Percentiles rank a stretch among this genome's conserved stretches.
phyloP scores from a whole-genome alignment of 2,888 invertebrate species.

The Xestoiulus laeticollis region DNA sequence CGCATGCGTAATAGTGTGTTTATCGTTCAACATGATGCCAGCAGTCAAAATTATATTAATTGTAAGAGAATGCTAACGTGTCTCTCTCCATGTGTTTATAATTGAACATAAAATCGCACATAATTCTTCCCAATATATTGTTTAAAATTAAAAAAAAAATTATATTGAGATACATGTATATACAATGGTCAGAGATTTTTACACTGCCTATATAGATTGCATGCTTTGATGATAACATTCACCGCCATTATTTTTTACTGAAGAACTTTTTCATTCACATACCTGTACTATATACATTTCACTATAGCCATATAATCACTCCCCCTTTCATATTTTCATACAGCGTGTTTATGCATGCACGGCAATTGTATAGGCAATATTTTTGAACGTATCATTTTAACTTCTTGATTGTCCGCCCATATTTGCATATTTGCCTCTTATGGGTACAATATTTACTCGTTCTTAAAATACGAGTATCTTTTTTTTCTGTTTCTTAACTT shows the following conservation, averaged over 20 bases:
- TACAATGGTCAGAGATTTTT: not conserved
- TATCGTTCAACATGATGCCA: no score
- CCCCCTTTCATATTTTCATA: not conserved
- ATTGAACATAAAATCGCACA: no score
- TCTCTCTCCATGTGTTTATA: no score
- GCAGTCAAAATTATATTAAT: no score
- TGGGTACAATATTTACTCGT: not conserved
- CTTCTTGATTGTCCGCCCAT: not conserved
- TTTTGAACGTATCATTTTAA: not conserved
- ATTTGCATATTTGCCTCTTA: constrained; percentile 19
- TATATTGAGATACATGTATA: no score
- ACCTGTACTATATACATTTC: not conserved
- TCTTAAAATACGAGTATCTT: not conserved
- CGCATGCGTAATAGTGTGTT: no score
- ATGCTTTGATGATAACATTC: not conserved
- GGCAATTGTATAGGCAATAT: not conserved
- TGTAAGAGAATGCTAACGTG: no score
- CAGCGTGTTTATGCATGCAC: not conserved
- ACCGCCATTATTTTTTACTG: not conserved
- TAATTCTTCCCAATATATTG: no score
- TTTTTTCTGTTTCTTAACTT: not conserved
- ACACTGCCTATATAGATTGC: not conserved
- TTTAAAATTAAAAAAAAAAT: no score
- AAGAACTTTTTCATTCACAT: not conserved
- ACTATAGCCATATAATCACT: not conserved